Evolutionary conservation across 2,113 vertebrate species (phyloP).

Genomic region (Tylochromis polylepis): DNA sequence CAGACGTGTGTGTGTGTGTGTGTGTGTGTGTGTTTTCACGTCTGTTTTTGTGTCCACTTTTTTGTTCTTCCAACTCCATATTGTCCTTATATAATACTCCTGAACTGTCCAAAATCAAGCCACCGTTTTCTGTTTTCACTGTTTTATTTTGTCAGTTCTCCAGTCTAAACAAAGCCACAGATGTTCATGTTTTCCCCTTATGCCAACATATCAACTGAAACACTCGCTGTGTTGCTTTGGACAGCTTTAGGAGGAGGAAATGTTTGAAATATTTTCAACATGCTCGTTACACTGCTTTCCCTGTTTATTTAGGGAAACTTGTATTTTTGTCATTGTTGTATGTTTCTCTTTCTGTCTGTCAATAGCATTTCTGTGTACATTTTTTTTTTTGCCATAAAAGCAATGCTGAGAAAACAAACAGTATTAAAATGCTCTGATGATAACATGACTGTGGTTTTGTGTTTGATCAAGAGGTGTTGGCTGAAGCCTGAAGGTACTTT

Average conservation of each 20-base stretch:
- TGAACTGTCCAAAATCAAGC: neutral
- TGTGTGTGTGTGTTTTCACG: neutral
- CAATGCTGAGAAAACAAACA: slow-evolving; percentile 48
- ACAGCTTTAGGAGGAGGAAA: slow-evolving; percentile 24
- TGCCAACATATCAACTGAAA: slow-evolving; percentile 27
- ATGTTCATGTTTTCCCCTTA: slow-evolving; percentile 5
- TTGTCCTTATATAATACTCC: neutral
- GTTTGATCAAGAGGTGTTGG: neutral
- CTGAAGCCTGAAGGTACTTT: neutral
- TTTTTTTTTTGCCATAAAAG: slow-evolving; percentile 28
- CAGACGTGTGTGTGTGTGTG: neutral
- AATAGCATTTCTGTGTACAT: slow-evolving; percentile 12
- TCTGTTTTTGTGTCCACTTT: neutral
- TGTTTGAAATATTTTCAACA: slow-evolving; percentile 48
- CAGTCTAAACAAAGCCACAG: slow-evolving; percentile 33
- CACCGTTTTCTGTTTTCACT: neutral
- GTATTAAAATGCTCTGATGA: slow-evolving; percentile 57
- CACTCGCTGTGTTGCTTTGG: neutral
- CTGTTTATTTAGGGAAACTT: slow-evolving; percentile 50
- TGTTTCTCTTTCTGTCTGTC: slow-evolving; percentile 1
- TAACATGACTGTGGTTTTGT: neutral
- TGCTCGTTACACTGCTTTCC: slow-evolving; percentile 37
- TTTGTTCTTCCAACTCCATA: neutral
- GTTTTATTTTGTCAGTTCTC: neutral
- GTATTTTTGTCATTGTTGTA: slow-evolving; percentile 21